Evolutionary conservation across 2,888 invertebrate species (phyloP), one percentile per base, ranked within the genome.

Genomic region (Pollenia angustigena): DNA sequence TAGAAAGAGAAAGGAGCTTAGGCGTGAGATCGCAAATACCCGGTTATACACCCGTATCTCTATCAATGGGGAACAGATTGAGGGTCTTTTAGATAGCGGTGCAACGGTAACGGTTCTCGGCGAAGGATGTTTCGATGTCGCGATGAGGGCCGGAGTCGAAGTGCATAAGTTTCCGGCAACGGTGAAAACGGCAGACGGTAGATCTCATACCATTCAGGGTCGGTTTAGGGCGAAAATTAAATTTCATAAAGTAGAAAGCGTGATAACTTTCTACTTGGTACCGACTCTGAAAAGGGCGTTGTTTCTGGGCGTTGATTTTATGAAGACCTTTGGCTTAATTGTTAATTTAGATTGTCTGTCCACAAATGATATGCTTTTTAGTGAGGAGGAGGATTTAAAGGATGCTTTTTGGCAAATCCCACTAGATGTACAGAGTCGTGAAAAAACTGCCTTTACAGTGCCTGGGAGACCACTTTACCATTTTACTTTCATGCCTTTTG

Each of bases 31-130:
- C 54, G 54, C 54, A 3, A 54, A 54, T 18, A 54, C 54, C 18
- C 54, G 54, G 18, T 18, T 54, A 10, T 58, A 58, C 32, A 58
- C 58, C 8, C 46, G 52, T 9, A 62, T 80, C 4, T 42, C 23
- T 11, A 62, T 80, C 4, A 16, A 52, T 8, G 80, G 52, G n/a
- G 16, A 50, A 14, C 44, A 54, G 14, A 16, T 62, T 16, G 62
- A 71, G 40, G 71, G 62, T 11, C 50, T 69, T 48, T 9, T 80
- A 16, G 71, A 80, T 44, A 71, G 60, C 6, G 80, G 80, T 4
- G 69, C 62, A 0, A 80, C 71, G 2, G 71, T 80, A 12, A 60
- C 80, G n/a, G 46, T 69, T 60, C 42, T 71, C 11, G 69, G 69
- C 14, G 32, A 69, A 42, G 50, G 60, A 9, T 50, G 79, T 40